Evolutionary conservation across 2,113 vertebrate species (phyloP).

Genomic region (Dissostichus mawsoni): DNA sequence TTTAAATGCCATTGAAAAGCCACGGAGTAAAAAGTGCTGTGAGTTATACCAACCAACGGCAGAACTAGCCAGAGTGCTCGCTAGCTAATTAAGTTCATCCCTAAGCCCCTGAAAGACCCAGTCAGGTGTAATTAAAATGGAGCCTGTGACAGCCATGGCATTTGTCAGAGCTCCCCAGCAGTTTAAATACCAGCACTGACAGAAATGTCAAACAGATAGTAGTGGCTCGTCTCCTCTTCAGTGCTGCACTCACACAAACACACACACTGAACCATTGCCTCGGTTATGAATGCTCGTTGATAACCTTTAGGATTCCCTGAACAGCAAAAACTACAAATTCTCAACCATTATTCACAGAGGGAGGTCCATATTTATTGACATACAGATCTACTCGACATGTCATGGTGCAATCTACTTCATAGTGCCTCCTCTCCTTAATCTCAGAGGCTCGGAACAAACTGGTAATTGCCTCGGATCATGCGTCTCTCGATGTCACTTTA

Average conservation of each 20-base stretch:
- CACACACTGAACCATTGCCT: conserved; percentile 71
- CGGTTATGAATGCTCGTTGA: conserved; percentile 88
- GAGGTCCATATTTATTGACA: conserved; percentile 67
- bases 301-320: conserved; percentile 93
- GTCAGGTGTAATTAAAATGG: conserved; percentile 95
- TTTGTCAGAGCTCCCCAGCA: conserved; percentile 93
- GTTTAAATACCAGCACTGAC: conserved; percentile 95
- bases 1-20: conserved; percentile 71
- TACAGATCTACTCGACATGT: conserved; percentile 68
- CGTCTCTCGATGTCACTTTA: conserved; percentile 52
- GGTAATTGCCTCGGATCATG: conserved; percentile 52
- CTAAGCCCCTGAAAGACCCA: conserved; percentile 84
- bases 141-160: conserved; percentile 93
- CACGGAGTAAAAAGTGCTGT: conserved; percentile 67
- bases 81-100: conserved; percentile 93
- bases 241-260: conserved; percentile 50
- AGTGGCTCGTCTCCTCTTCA: conserved; percentile 54
- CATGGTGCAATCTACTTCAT: conserved; percentile 49
- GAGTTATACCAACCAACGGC: conserved; percentile 71
- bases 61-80: conserved; percentile 70
- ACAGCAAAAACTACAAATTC: conserved; percentile 80
- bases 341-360: conserved; percentile 82
- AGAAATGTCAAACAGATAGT: conserved; percentile 98
- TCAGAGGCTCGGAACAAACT: conserved; percentile 59
- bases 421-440: conserved; percentile 41